Base-by-base conservation (phyloP, 2,113 vertebrate genomes). In the Sinocyclocheilus anshuiensis region DNA sequence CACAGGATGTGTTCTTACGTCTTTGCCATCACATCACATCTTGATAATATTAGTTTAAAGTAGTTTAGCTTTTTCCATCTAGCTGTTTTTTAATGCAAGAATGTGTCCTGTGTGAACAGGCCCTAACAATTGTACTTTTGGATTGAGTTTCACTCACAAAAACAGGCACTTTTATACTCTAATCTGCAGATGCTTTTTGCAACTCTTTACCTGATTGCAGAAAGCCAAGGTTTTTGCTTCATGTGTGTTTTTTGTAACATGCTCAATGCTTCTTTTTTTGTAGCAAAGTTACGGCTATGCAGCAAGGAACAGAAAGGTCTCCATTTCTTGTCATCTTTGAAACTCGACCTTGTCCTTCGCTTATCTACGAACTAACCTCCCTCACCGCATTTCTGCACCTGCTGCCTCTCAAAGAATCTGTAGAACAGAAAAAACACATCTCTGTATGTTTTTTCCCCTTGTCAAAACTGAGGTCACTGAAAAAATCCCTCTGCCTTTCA, bases 281-380 rank as follows among this genome's bases (percentile, higher is more conserved):
- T 93, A 94, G 92, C 89, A 90, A 91, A 91, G 90, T 92, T 84
- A 92, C 91, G 0, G 76, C 91, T 86, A 83, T 91, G 81, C 91
- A 91, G 69, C 90, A 88, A 90, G 90, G 89, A 93, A 87, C 53
- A 77, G 82, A 91, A 93, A 94, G 89, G 92, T 93, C 59, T 91
- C 77, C 39, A 22, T 16, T 82, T 86, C 76, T 69, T 65, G 84
- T 86, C 74, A 36, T 63, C 86, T 84, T 86, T 87, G 42, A 81
- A 50, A 69, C 76, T 86, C 69, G 84, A 80, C 86, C 82, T 11
- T 26, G 57, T 50, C 61, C 55, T 55, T 86, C 67, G 59, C 87
- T 90, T 86, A 57, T 86, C 81, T 87, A 50, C 67, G 90, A 22
- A 92, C 92, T 92, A 92, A 94, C 90, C 72, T 80, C 81, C 33